Evolutionary conservation across 2,113 vertebrate species (phyloP).

Genomic region (Vimba vimba): DNA sequence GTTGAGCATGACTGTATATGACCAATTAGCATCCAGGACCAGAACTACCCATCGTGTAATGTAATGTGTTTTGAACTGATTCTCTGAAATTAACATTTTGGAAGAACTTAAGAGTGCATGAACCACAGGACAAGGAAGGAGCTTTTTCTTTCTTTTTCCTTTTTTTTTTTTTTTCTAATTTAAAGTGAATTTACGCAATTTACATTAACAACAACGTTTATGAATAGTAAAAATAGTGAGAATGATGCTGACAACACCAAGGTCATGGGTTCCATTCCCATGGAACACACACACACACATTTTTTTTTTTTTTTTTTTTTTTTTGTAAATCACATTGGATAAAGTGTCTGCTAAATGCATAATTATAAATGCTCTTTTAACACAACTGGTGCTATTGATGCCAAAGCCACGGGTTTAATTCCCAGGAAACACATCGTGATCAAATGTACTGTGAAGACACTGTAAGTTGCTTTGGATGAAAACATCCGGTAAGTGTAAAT

Average conservation of each 20-base stretch:
- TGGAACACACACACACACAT: neutral
- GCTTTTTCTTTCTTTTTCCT: too few species aligned
- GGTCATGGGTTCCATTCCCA: too few species aligned
- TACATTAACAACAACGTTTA: neutral
- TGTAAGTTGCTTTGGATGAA: neutral
- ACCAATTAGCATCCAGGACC: too few species aligned
- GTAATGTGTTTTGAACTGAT: too few species aligned
- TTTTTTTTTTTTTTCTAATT: neutral
- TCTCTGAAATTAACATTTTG: too few species aligned
- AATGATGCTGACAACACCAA: neutral
- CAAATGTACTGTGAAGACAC: neutral
- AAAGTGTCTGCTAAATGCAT: neutral
- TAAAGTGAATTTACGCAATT: neutral
- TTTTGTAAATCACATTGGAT: neutral
- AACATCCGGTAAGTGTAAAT: conserved; percentile 9
- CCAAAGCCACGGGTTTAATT: neutral
- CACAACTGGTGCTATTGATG: neutral
- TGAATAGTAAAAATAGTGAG: neutral
- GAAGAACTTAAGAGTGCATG: neutral
- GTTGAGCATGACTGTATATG: too few species aligned
- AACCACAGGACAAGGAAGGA: neutral
- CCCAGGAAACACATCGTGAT: too few species aligned
- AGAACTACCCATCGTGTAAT: too few species aligned
- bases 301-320: too few species aligned
- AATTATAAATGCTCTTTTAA: neutral